phyloP scores from a whole-genome alignment of 1,140 invertebrate genomes.

The Rhagoletis pomonella region DNA sequence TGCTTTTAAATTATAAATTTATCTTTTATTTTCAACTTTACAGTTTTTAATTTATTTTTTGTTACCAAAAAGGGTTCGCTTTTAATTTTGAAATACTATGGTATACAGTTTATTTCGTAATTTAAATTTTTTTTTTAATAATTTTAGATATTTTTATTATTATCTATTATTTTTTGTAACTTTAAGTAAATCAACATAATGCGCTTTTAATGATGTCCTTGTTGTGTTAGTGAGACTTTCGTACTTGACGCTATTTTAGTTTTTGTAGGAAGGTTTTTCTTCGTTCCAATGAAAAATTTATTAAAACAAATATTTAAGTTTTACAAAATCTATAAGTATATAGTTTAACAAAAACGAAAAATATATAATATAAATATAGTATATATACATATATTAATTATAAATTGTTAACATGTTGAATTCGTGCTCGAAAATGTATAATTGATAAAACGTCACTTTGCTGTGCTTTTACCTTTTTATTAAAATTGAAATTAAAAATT shows the following conservation, averaged over 20 bases:
- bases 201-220: conserved; percentile 51
- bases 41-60: too few relatives aligned
- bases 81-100: neutral
- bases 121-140: neutral
- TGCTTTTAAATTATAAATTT: neutral
- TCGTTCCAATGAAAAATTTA: conserved; percentile 39
- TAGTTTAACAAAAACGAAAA: conserved; percentile 20
- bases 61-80: neutral
- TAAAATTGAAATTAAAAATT: conserved; percentile 2
- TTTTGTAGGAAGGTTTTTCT: conserved; percentile 51
- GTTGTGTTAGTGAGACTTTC: conserved; percentile 52
- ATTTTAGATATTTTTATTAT: neutral
- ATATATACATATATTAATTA: conserved; percentile 18
- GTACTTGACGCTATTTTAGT: conserved; percentile 51
- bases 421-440: conserved; percentile 45
- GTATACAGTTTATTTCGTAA: too few relatives aligned
- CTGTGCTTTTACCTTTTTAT: conserved; percentile 51
- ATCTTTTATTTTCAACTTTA: neutral
- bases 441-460: conserved; percentile 50
- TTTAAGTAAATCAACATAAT: conserved; percentile 50
- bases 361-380: neutral
- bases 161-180: too few relatives aligned
- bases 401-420: conserved; percentile 49
- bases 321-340: conserved; percentile 22
- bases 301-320: conserved; percentile 15